These are phyloP conservation scores for Furnarius figulus DNA, from an alignment of 2,113 vertebrate species.

Conservation along the genomic window DNA sequence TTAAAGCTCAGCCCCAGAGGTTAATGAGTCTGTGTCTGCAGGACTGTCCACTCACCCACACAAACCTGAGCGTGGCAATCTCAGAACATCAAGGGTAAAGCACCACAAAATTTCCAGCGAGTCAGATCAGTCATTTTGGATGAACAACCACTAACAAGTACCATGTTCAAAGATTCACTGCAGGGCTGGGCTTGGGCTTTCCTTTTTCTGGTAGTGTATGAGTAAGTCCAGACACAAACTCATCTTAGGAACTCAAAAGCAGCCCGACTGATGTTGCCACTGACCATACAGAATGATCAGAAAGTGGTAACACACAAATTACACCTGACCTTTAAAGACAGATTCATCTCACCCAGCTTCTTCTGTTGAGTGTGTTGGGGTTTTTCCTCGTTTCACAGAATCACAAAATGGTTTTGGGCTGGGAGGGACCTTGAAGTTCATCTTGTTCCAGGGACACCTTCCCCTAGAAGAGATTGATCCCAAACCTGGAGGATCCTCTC, in stretches of 20 bases:
- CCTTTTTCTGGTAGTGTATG: background rate
- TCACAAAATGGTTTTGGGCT: background rate
- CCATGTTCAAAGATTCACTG: background rate
- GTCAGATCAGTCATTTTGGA: constrained; percentile 48
- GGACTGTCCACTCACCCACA: constrained; percentile 36
- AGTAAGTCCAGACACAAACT: constrained; percentile 15
- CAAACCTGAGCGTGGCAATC: background rate
- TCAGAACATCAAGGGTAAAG: background rate
- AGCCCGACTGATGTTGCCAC: background rate
- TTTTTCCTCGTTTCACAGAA: background rate
- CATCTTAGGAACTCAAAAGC: background rate
- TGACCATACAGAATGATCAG: background rate
- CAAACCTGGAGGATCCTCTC: background rate
- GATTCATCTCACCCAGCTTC: background rate
- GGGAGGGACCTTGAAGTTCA: background rate
- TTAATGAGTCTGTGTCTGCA: background rate
- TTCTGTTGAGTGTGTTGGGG: background rate
- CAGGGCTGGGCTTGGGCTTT: background rate
- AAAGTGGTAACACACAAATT: background rate
- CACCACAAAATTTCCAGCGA: constrained; percentile 42
- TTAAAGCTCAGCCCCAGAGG: background rate
- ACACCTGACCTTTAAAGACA: background rate
- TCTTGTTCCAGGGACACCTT: background rate
- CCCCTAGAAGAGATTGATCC: rapidly evolving
- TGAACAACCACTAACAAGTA: background rate